Conservation (phyloP, 2,888 invertebrate genomes). For the Helobdella robusta region DNA sequence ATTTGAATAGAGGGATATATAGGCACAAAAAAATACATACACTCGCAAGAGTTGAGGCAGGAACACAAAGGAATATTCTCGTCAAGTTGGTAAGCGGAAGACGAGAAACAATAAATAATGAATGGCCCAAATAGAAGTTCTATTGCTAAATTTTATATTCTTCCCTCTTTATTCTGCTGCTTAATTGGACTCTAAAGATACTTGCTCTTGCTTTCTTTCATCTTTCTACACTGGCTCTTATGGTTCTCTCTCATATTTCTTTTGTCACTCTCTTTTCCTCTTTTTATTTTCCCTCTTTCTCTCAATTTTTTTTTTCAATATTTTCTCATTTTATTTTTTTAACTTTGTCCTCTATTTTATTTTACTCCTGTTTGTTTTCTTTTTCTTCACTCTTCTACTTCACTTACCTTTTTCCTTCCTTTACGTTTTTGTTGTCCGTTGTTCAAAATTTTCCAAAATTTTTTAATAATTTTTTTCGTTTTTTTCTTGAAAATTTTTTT, state of each 20-base stretch:
- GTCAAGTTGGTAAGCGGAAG: no score
- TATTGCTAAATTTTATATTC: no score
- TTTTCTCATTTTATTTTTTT: neutral
- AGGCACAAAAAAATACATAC: no score
- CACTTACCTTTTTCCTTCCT: neutral
- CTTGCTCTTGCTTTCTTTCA: neutral
- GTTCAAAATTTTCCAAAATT: no score
- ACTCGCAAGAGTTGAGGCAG: no score
- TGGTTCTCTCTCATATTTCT: neutral
- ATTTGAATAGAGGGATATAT: no score
- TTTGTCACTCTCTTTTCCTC: neutral
- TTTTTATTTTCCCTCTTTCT: neutral
- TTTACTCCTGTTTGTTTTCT: slow-evolving; percentile 9
- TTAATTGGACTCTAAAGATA: neutral
- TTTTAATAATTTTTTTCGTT: neutral
- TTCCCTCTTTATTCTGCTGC: neutral
- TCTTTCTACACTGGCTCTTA: neutral
- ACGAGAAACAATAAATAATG: no score
- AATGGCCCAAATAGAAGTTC: no score
- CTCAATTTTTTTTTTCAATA: neutral
- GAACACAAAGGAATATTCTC: no score
- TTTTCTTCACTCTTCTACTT: neutral
- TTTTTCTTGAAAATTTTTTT: neutral
- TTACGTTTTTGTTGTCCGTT: no score
- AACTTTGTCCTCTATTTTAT: neutral